These are phyloP conservation scores for Pristionchus arcanus DNA, from an alignment of 2,888 invertebrate genomes.

Conservation along the genomic window DNA sequence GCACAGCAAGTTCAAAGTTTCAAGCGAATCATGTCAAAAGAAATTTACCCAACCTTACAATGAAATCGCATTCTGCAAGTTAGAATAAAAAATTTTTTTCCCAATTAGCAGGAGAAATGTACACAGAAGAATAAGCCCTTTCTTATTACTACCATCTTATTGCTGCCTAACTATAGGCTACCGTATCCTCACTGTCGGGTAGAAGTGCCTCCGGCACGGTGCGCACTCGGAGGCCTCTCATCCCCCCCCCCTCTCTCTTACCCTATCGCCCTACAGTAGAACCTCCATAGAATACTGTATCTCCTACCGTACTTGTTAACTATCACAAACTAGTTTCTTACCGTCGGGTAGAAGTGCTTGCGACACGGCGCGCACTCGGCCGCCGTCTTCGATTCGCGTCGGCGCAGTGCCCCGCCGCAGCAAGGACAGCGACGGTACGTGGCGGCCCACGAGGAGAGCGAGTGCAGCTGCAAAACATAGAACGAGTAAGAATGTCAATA, in stretches of 20 bases:
- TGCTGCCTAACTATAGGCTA: no score
- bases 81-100: no score
- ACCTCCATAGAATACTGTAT: not conserved
- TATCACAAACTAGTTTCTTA: slow-evolving; percentile 50
- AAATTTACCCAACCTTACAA: no score
- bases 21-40: not conserved
- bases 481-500: no score
- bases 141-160: no score
- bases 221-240: slow-evolving; percentile 63
- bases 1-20: not conserved
- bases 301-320: no score
- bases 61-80: no score
- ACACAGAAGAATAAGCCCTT: no score
- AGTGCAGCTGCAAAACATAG: slow-evolving; percentile 80
- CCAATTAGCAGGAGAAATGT: no score
- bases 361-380: slow-evolving; percentile 73
- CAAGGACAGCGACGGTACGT: slow-evolving; percentile 81
- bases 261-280: no score
- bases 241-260: no score
- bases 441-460: slow-evolving; percentile 81
- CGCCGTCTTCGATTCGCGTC: slow-evolving; percentile 73
- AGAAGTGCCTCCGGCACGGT: slow-evolving; percentile 69
- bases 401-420: slow-evolving; percentile 79
- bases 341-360: slow-evolving; percentile 75
- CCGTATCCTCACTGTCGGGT: slow-evolving; percentile 68